phyloP scores from a whole-genome alignment of 2,888 invertebrate genomes.

The Lydus trimaculatus region DNA sequence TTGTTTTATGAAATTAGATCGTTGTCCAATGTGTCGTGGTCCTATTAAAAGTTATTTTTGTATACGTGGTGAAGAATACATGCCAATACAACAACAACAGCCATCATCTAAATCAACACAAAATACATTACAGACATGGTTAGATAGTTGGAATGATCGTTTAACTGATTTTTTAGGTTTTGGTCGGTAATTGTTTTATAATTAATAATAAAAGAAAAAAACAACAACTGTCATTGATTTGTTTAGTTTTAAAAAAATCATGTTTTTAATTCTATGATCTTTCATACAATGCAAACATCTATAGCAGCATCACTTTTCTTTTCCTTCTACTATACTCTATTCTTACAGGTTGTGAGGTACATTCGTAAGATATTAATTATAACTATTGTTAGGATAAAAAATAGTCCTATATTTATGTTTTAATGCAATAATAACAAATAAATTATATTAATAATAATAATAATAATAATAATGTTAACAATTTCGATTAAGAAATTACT shows the following conservation, averaged over 20 bases:
- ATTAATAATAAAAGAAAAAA: constrained; percentile 14
- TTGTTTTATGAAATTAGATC: constrained; percentile 81
- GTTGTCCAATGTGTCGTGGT: constrained; percentile 88
- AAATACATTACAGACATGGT: constrained; percentile 62
- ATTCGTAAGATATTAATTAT: constrained; percentile 27
- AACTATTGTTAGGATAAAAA: background rate
- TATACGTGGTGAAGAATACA: constrained; percentile 78
- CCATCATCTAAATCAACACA: constrained; percentile 35
- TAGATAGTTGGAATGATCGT: constrained; percentile 73
- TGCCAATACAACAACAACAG: constrained; percentile 59
- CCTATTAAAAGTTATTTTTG: constrained; percentile 85
- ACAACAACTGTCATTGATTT: background rate
- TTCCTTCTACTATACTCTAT: constrained; percentile 15
- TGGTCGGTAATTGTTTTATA: constrained; percentile 60
- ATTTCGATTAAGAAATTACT: constrained; percentile 20
- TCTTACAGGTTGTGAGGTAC: constrained; percentile 29
- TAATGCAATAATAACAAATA: constrained; percentile 29
- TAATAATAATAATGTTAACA: constrained; percentile 13
- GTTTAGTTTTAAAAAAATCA: constrained; percentile 13
- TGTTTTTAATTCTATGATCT: constrained; percentile 14
- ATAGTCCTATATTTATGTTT: constrained; percentile 23
- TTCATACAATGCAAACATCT: constrained; percentile 21
- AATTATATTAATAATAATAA: constrained; percentile 18
- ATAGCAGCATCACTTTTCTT: constrained; percentile 17
- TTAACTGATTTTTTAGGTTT: constrained; percentile 79